Evolutionary conservation across 2,113 vertebrate species (phyloP).

Genomic region (Gasterosteus aculeatus): DNA sequence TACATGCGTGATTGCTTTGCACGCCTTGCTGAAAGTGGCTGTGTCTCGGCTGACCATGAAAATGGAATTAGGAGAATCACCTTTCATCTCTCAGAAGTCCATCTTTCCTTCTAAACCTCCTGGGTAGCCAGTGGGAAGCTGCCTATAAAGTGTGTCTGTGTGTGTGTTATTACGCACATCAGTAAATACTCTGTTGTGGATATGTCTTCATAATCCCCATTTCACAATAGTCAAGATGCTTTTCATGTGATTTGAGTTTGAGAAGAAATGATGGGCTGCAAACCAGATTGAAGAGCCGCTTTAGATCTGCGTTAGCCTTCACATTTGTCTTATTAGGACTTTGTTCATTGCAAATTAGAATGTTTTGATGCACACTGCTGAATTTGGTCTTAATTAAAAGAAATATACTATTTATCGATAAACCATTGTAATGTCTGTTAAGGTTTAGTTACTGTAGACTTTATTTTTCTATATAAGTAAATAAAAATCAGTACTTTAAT

Average conservation of each 20-base stretch:
- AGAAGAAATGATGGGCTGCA: slow-evolving; percentile 37
- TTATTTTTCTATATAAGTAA: background rate
- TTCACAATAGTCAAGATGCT: slow-evolving; percentile 41
- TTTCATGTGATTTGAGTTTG: slow-evolving; percentile 51
- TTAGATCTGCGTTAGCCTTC: slow-evolving; percentile 15
- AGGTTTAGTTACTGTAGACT: background rate
- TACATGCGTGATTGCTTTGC: slow-evolving; percentile 59
- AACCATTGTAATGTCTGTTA: background rate
- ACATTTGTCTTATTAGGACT: background rate
- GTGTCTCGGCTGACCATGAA: slow-evolving; percentile 64
- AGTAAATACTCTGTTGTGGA: slow-evolving; percentile 29
- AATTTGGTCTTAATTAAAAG: background rate
- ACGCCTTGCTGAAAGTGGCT: slow-evolving; percentile 43
- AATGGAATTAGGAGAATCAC: slow-evolving; percentile 67
- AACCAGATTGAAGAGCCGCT: slow-evolving; percentile 8
- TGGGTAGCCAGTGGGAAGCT: slow-evolving; percentile 35
- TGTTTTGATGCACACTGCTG: background rate
- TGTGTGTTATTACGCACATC: slow-evolving; percentile 22
- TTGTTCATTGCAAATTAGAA: background rate
- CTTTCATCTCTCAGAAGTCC: slow-evolving; percentile 71
- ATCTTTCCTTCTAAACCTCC: slow-evolving; percentile 57
- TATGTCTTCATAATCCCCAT: slow-evolving; percentile 49
- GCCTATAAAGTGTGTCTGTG: slow-evolving; percentile 5
- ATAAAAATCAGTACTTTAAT: background rate
- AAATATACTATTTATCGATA: background rate